Evolutionary conservation across 2,888 invertebrate species (phyloP).

Genomic region (Drosophila flavopinicola): DNA sequence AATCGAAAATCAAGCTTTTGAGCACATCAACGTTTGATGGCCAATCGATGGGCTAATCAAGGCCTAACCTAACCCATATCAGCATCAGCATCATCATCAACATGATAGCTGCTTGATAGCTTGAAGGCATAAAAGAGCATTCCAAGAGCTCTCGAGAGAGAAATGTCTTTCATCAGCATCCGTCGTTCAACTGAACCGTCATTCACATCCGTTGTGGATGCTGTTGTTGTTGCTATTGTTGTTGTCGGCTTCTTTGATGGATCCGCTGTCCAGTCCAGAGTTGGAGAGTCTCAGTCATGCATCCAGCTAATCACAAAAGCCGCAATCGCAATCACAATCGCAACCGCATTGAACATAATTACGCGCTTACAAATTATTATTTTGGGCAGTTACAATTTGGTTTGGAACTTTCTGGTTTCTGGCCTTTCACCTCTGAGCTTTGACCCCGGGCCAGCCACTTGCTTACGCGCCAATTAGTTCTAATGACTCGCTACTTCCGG

Average conservation of each 20-base stretch:
- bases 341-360: conserved; percentile 27
- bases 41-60: conserved; percentile 4
- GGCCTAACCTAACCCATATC: conserved; percentile 15
- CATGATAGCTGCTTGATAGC: conserved; percentile 7
- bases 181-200: conserved; percentile 31
- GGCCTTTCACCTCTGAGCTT: conserved; percentile 71
- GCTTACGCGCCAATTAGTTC: conserved; percentile 69
- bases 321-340: too few relatives aligned
- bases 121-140: conserved; percentile 6
- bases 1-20: too few relatives aligned
- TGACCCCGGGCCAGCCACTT: conserved; percentile 3
- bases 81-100: conserved; percentile 18
- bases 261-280: conserved; percentile 6
- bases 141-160: conserved; percentile 1
- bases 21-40: background rate
- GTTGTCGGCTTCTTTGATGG: conserved; percentile 45
- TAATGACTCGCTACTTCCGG: conserved; percentile 72
- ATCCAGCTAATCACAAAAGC: conserved; percentile 41
- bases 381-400: conserved; percentile 68
- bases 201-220: conserved; percentile 44
- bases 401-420: background rate
- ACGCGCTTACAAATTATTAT: conserved; percentile 38
- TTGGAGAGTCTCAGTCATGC: conserved; percentile 9
- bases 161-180: conserved; percentile 15
- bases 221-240: conserved; percentile 9